phyloP scores from a whole-genome alignment of 2,888 invertebrate species.

The Biston betularia region DNA sequence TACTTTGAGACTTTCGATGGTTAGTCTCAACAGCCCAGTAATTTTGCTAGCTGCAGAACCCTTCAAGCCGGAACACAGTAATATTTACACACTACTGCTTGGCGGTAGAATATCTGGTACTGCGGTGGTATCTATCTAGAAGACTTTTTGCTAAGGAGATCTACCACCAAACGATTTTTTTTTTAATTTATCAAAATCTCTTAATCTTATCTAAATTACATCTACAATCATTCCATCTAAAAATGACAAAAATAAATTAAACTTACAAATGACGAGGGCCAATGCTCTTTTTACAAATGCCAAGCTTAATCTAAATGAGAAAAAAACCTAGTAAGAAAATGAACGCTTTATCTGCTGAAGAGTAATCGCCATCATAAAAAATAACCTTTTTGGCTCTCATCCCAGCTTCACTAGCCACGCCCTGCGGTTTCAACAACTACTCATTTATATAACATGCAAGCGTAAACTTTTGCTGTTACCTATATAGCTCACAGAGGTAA shows the following conservation, averaged over 20 bases:
- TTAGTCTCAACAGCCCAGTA: too few species aligned
- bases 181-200: background rate
- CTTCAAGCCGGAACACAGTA: too few species aligned
- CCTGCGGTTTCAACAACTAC: background rate
- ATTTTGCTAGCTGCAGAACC: too few species aligned
- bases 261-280: constrained; percentile 1
- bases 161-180: too few species aligned
- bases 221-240: background rate
- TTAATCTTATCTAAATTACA: background rate
- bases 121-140: too few species aligned
- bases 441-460: too few species aligned
- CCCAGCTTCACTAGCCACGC: background rate
- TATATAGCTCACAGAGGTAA: too few species aligned
- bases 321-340: constrained; percentile 11
- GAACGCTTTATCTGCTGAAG: constrained; percentile 18
- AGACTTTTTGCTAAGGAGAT: too few species aligned
- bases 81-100: too few species aligned
- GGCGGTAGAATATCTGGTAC: too few species aligned
- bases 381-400: constrained; percentile 26
- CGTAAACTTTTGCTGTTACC: too few species aligned
- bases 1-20: too few species aligned
- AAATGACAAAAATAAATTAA: background rate
- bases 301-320: constrained; percentile 21
- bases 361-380: constrained; percentile 17
- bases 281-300: constrained; percentile 14